phyloP scores from a whole-genome alignment of 2,113 vertebrate genomes.

The Forbesichthys papilliferus region DNA sequence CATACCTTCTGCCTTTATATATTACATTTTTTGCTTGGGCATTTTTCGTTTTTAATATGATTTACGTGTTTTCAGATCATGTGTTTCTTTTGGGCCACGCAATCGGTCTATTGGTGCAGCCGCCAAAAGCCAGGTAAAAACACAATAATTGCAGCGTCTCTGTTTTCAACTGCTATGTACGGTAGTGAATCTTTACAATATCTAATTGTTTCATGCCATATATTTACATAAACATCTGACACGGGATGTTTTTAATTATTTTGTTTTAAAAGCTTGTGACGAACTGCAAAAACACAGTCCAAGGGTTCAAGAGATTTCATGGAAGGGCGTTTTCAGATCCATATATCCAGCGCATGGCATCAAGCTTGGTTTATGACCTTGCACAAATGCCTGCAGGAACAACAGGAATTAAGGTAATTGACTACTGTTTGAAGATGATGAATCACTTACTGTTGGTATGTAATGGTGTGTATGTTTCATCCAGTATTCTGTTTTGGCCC shows the following conservation, averaged over 20 bases:
- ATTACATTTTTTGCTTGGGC: neutral
- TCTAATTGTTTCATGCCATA: neutral
- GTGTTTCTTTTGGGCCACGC: constrained; percentile 92
- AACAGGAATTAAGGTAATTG: constrained; percentile 90
- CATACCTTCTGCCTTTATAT: neutral
- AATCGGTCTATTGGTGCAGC: constrained; percentile 94
- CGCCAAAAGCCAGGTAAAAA: constrained; percentile 94
- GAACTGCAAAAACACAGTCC: constrained; percentile 96
- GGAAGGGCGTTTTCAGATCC: constrained; percentile 93
- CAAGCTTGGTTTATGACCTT: constrained; percentile 89
- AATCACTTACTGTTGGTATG: neutral
- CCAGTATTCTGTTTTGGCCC: too few relatives aligned
- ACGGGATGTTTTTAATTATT: neutral
- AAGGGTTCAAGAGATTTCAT: constrained; percentile 97
- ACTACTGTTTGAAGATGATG: neutral
- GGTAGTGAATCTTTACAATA: neutral
- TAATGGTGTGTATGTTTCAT: too few relatives aligned
- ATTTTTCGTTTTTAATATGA: neutral
- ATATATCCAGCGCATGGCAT: constrained; percentile 87
- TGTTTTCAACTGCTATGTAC: neutral
- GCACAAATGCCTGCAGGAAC: constrained; percentile 89
- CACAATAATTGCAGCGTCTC: neutral
- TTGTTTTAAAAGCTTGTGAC: constrained; percentile 83
- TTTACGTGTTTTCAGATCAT: constrained; percentile 78
- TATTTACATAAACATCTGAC: neutral